Conservation (phyloP, 2,888 invertebrate genomes). For the Eumacrocentrus americanus region DNA sequence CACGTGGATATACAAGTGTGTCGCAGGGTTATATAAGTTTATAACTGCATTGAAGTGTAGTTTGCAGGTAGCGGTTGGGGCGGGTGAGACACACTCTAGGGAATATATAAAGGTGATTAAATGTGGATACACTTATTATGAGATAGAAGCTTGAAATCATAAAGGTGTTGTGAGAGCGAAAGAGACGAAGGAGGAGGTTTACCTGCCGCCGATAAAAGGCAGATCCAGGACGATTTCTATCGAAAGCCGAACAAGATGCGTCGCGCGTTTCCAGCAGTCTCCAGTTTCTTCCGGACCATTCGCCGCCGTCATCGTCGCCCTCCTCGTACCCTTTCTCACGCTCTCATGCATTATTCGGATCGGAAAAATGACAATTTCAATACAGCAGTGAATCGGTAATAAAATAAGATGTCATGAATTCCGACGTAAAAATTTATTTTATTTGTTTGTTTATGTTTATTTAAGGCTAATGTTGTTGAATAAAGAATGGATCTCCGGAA, state of each 20-base stretch:
- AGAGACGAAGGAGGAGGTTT: slow-evolving; percentile 15
- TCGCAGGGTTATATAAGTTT: slow-evolving; percentile 47
- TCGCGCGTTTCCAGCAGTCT: neutral
- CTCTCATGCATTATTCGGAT: too few relatives aligned
- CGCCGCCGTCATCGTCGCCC: slow-evolving; percentile 25
- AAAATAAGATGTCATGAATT: too few relatives aligned
- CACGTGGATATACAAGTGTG: slow-evolving; percentile 45
- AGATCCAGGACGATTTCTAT: slow-evolving; percentile 43
- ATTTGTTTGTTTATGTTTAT: too few relatives aligned
- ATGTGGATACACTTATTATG: neutral
- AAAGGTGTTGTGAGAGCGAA: slow-evolving; percentile 15
- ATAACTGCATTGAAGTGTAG: slow-evolving; percentile 17
- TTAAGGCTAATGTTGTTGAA: too few relatives aligned
- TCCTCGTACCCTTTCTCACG: slow-evolving; percentile 38
- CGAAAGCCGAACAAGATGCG: slow-evolving; percentile 33
- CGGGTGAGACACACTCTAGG: too few relatives aligned
- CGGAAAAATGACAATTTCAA: too few relatives aligned
- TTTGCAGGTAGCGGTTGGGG: too few relatives aligned
- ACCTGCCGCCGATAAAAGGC: slow-evolving; percentile 31
- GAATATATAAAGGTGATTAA: neutral
- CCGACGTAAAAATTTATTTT: too few relatives aligned
- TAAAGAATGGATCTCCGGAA: too few relatives aligned
- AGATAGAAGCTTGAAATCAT: neutral
- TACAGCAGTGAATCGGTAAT: too few relatives aligned
- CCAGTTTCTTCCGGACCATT: slow-evolving; percentile 21